Evolutionary conservation across 1,140 invertebrate genomes (phyloP), one percentile per base, ranked within the genome.

Genomic region (Musca vetustissima): DNA sequence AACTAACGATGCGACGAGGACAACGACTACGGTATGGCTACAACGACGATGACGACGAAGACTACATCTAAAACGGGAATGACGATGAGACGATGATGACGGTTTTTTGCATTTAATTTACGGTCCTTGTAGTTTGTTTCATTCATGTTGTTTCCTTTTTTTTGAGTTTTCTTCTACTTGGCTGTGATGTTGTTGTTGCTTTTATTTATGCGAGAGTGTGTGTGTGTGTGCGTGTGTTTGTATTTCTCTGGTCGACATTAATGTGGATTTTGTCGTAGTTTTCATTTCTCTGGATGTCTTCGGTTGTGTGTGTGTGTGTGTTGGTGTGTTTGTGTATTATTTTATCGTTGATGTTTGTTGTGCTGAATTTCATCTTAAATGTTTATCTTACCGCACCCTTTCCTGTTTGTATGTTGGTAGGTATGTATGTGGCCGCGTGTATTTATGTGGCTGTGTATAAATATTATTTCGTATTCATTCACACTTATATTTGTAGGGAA

Each of bases 321-420:
- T 53, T 1, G 22, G 22, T 57, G 13, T n/a, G 13, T 57, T 22
- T 57, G 24, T 57, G 53, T 28, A 15, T 57, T 28, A 28, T 28
- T 28, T 28, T 28, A 28, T 28, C 3, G 28, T 28, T 28, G 28
- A 28, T 28, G 28, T 19, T 52, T 19, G 17, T 52, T 52, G n/a
- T 19, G 9, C 21, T 52, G 49, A 17, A 9, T 52, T 19, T 52
- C 49, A 21, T 52, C 49, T 52, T 52, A 9, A 52, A 52, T 19
- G 49, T 32, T 59, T 59, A 28, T 59, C 24, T 28, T 28, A 59
- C 55, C 55, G 55, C 55, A 59, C 55, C 55, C 57, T 59, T 59
- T 59, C 55, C 55, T 59, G 24, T 59, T 32, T 28, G 36, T 43
- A 43, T 43, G 36, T 43, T 2, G 6, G 36, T 43, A 28, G 28